Evolutionary conservation across 2,797 vertebrate genomes (phyloP), one percentile per base, ranked within the genome.

Genomic region (Lagodon rhomboides): DNA sequence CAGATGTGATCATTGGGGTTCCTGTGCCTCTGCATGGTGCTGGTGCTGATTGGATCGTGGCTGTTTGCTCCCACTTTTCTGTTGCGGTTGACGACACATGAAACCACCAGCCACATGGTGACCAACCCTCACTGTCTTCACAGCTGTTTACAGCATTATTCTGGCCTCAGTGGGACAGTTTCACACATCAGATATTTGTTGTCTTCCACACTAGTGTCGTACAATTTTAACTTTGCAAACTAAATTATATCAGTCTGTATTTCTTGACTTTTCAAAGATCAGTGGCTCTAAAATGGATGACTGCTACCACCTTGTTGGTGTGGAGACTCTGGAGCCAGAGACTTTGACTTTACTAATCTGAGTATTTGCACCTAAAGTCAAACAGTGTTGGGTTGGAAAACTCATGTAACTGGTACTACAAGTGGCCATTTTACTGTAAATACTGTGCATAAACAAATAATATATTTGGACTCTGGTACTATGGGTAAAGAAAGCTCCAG

Each of bases 61-160:
- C 97, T 99, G 98, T 99, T 99, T 99, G 98, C 97, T 98, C 97
- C 98, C 98, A 99, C 98, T 99, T 99, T 99, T 99, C 98, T 99
- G 98, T 99, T 99, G 98, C 98, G 98, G 98, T 99, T 99, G 98
- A 99, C 98, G 98, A 98, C 98, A 99, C 98, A 99, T 99, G 98
- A 97, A 97, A 96, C 96, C 96, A 97, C 96, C 97, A 98, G 97
- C 97, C 96, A 96, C 97, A 97, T 94, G 95, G 97, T 96, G 96
- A 96, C 95, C 96, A 96, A 96, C 96, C 96, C 96, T 96, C 95
- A 95, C 94, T 94, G 94, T 94, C 79, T 72, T 68, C 12, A 46
- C 61, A 74, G 64, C 76, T 66, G 67, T 59, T 16, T 38, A 47
- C 63, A 67, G 72, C 75, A 72, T 60, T 49, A 50, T 75, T 79